Base-by-base conservation (phyloP, 2,888 invertebrate species). In the Plusia festucae region DNA sequence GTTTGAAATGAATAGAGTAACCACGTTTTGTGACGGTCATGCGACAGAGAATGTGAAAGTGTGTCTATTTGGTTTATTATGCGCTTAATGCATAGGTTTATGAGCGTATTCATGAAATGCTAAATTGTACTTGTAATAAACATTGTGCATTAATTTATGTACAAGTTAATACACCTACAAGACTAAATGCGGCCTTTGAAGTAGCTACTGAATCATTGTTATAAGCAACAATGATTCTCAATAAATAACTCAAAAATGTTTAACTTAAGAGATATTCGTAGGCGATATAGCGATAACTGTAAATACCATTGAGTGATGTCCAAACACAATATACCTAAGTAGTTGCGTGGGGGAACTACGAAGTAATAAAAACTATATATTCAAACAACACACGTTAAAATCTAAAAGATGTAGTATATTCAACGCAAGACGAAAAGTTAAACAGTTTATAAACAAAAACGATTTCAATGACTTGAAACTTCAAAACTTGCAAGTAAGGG, bases 1-100 rank as follows among this genome's bases (percentile, higher is more conserved):
- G 60, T 34, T 15, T 76, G 74, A 58, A 58, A 59, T 60, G 18
- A 62, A 32, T 79, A 49, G 66, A 69, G 64, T 75, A 66, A 49
- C 68, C 62, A 51, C 55, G 65, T 76, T 74, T 75, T 78, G 76
- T 82, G 87, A 87, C 86, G 86, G 90, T 91, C 91, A 91, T 86
- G 90, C 87, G 71, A 87, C 78, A 79, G 72, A 81, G 85, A 87
- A 88, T 89, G 91, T 91, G 91, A 92, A 91, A 92, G 92, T 90
- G 84, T 82, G 70, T 76, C 70, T 69, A 70, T 80, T 83, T 82
- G 75, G 81, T 83, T 80, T 79, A 81, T 77, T 75, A 20, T 24
- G 46, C 44, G 68, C 59, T 72, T 63, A 68, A 77, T 60, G 69
- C 61, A 20, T 49, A 20, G 46, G 54, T 68, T 61, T 68, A 49